Base-by-base conservation (phyloP, 2,888 invertebrate genomes). In the Mythimna pallens region DNA sequence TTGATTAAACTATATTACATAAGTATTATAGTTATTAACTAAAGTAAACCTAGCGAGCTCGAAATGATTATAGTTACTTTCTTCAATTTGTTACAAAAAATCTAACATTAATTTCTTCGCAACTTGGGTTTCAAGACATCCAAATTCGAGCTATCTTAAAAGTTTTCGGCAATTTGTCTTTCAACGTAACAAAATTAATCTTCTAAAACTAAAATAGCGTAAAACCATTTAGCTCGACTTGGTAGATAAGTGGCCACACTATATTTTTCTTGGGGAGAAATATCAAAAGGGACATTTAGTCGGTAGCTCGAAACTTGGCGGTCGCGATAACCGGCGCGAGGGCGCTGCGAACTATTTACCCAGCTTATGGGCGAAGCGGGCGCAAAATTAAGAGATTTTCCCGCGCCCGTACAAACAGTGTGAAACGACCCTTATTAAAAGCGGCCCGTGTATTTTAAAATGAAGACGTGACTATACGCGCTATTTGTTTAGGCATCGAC, bases 341-440 rank as follows among this genome's bases (percentile, higher is more conserved):
- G 88, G 80, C 76, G 75, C 80, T 73, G 86, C 79, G 82, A 83
- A 92, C 89, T 93, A 92, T 93, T 93, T 92, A 88, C 93, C 77
- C 85, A 90, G 86, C 86, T 87, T 87, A 87, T 79, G 81, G 84
- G 76, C 74, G 78, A 82, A 78, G 91, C 91, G 90, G 88, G 92
- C 89, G 92, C 91, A 86, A 95, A 95, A 95, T 95, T 94, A 94
- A 95, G 95, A 94, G 94, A 94, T 94, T 93, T 86, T 89, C 89
- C 88, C 87, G 88, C 88, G 81, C 88, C 87, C 89, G 86, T 87
- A 89, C 92, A 94, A 94, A 94, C 93, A 92, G 89, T 90, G 89
- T 89, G 88, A 85, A 92, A 90, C 91, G 91, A 92, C 92, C 93
- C 93, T 94, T 94, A 94, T 94, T 94, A 92, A 92, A 90, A 86